Evolutionary conservation across 2,888 invertebrate species (phyloP).

Genomic region (Trichopoda pennipes): DNA sequence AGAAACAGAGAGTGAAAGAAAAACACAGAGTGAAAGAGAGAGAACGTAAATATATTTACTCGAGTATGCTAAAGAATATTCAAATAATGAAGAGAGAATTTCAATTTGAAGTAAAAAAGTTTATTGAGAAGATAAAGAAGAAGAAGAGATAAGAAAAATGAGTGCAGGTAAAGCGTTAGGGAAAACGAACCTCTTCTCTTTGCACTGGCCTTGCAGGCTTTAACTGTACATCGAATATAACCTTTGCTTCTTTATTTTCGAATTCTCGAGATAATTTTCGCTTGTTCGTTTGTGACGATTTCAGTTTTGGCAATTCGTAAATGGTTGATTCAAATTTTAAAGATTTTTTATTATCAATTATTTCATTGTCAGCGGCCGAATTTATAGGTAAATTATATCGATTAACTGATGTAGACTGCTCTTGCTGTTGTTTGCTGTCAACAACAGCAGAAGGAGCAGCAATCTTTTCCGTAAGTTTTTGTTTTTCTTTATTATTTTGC

Average conservation of each 20-base stretch:
- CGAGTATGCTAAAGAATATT: no score
- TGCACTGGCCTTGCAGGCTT: constrained; percentile 71
- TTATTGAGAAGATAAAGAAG: background rate
- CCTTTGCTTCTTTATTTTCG: constrained; percentile 80
- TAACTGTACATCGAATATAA: constrained; percentile 82
- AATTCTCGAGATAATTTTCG: constrained; percentile 49
- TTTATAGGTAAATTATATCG: constrained; percentile 3
- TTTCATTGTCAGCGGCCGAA: constrained; percentile 16
- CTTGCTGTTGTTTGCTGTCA: constrained; percentile 29
- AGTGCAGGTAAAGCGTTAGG: background rate
- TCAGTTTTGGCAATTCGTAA: constrained; percentile 67
- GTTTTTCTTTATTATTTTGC: constrained; percentile 15
- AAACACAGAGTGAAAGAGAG: no score
- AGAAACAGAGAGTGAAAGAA: no score
- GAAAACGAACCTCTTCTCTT: constrained; percentile 73
- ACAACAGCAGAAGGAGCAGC: constrained; percentile 9
- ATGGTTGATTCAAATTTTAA: constrained; percentile 46
- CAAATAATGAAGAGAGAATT: no score
- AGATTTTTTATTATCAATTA: constrained; percentile 6
- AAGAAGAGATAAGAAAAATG: background rate
- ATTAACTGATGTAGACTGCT: constrained; percentile 47
- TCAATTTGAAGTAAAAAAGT: background rate
- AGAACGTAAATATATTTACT: no score
- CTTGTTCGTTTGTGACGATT: constrained; percentile 52
- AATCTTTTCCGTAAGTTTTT: constrained; percentile 16